Base-by-base conservation (phyloP, 2,888 invertebrate species). In the Heteropelma amictum region DNA sequence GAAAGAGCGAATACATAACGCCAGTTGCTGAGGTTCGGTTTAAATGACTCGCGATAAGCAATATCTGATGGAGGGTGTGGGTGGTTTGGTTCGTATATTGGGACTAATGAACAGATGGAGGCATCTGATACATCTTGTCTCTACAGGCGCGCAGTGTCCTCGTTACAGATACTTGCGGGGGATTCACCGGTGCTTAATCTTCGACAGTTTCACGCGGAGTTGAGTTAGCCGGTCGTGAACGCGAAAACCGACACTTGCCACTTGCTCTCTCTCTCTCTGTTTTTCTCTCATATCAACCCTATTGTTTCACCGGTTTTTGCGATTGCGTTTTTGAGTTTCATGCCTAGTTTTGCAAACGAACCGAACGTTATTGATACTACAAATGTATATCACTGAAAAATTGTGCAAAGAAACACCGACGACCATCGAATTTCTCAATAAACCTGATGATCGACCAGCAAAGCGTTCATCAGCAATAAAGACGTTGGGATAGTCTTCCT, bases 81-180 rank as follows among this genome's bases (percentile, higher is more conserved):
- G 82, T 84, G 83, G 82, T 77, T 82, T 40, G 80, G 74, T 80
- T 79, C 80, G 82, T 83, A 83, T 85, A 86, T 86, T 86, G 85
- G 81, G 82, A 84, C 85, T 86, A 85, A 85, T 85, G 85, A 86
- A 85, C 81, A 82, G 86, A 86, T 86, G 79, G 81, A 79, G 80
- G 79, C 72, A 73, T 42, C 81, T 58, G 85, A 85, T 84, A 85
- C 21, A 49, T 63, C 56, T 54, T 49, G 30, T 76, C 70, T 69
- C 71, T 26, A 19, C 65, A 58, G 58, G 60, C 45, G n/a, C n/a
- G 63, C 75, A 72, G 77, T 77, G 79, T 78, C 76, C 80, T 79
- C 76, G 78, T 81, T 78, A 80, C 77, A 64, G 79, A 71, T 75
- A 63, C 63, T 30, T 19, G 12, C n/a, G 17, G 51, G 42, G 47